These are phyloP conservation scores for Bucorvus abyssinicus DNA, from an alignment of 2,797 vertebrate genomes.

Conservation along the genomic window DNA sequence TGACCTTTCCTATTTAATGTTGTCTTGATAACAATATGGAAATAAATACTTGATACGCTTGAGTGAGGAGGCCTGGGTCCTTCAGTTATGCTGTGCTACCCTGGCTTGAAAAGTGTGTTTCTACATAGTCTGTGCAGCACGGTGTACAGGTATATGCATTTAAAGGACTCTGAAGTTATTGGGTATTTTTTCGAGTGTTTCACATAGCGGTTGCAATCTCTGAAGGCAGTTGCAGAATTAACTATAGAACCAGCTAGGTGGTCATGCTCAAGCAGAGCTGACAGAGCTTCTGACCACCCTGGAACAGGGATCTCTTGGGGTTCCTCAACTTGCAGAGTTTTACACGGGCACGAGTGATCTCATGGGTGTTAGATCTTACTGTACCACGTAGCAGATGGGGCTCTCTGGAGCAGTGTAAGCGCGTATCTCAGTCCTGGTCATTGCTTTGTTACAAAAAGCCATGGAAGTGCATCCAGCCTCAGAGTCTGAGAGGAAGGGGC, in stretches of 20 bases:
- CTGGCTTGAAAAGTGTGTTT: neutral
- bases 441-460: neutral
- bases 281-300: neutral
- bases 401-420: neutral
- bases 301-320: neutral
- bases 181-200: neutral
- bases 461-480: neutral
- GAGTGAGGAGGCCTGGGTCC: neutral
- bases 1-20: neutral
- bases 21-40: neutral
- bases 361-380: rapidly evolving
- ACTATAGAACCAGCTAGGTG: neutral
- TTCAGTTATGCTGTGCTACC: neutral
- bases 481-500: neutral
- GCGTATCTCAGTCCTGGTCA: neutral
- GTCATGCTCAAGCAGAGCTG: neutral
- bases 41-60: conserved; percentile 5
- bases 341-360: neutral
- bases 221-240: neutral
- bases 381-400: neutral
- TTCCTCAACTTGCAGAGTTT: neutral
- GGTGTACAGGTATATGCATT: neutral
- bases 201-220: neutral
- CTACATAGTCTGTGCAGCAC: neutral
- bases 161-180: neutral